Percentiles rank a stretch among this genome's conserved stretches.
phyloP scores from a whole-genome alignment of 2,888 invertebrate genomes.

The Scrobipalpa costella region DNA sequence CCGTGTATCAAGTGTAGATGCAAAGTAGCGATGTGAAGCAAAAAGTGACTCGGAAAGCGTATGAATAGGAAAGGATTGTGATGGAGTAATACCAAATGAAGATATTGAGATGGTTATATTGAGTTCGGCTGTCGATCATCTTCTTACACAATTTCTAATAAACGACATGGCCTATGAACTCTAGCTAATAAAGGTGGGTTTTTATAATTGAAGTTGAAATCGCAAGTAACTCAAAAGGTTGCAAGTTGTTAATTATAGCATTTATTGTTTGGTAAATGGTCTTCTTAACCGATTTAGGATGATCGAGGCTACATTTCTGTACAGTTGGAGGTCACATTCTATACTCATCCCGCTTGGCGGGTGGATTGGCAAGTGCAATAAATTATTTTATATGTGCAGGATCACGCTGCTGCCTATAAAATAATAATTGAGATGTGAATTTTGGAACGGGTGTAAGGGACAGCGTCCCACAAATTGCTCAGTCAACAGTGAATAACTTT shows the following conservation, averaged over 20 bases:
- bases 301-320: too few relatives aligned
- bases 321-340: too few relatives aligned
- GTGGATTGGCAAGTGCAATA: too few relatives aligned
- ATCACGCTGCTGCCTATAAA: too few relatives aligned
- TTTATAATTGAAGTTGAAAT: slow-evolving; percentile 11
- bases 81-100: slow-evolving; percentile 51
- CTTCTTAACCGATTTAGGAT: too few relatives aligned
- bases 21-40: neutral
- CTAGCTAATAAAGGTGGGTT: slow-evolving; percentile 15
- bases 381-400: too few relatives aligned
- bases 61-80: slow-evolving; percentile 4
- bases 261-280: neutral
- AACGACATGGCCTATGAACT: slow-evolving; percentile 17
- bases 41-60: neutral
- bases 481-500: too few relatives aligned
- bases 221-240: neutral
- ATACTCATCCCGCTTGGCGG: too few relatives aligned
- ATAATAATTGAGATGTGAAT: too few relatives aligned
- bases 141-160: slow-evolving; percentile 16
- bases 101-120: slow-evolving; percentile 46
- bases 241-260: neutral
- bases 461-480: too few relatives aligned
- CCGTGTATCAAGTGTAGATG: neutral
- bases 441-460: too few relatives aligned
- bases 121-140: slow-evolving; percentile 36